These are phyloP conservation scores for Drosophila nr. perissopoda DNA, from an alignment of 2,888 invertebrate species.

Conservation along the genomic window DNA sequence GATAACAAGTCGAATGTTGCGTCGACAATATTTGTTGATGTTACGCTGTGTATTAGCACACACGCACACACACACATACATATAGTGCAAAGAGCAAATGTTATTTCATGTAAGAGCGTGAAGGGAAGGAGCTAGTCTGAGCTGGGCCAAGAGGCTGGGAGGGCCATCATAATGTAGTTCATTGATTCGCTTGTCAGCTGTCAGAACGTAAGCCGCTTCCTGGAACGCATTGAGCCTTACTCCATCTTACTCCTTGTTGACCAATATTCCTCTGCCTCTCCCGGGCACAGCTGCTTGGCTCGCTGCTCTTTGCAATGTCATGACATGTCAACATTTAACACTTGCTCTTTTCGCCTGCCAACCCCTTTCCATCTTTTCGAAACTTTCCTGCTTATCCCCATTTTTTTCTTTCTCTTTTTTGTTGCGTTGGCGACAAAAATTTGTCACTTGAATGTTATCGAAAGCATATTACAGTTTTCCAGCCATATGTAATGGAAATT, in stretches of 20 bases:
- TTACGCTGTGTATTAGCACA: conserved; percentile 57
- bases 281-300: conserved; percentile 48
- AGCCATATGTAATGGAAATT: conserved; percentile 22
- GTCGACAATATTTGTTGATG: conserved; percentile 76
- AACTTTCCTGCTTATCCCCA: conserved; percentile 47
- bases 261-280: conserved; percentile 44
- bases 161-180: conserved; percentile 72
- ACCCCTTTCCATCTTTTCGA: conserved; percentile 25
- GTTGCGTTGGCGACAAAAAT: conserved; percentile 58
- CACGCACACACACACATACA: conserved; percentile 31
- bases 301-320: conserved; percentile 72
- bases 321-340: conserved; percentile 80
- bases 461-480: conserved; percentile 66
- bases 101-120: conserved; percentile 50
- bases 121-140: conserved; percentile 7
- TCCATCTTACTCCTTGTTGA: conserved; percentile 46
- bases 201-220: conserved; percentile 75
- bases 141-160: conserved; percentile 35
- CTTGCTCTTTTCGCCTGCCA: conserved; percentile 70
- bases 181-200: conserved; percentile 79
- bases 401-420: conserved; percentile 20
- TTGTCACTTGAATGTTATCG: conserved; percentile 76
- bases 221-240: conserved; percentile 45
- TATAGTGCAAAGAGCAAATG: conserved; percentile 41
- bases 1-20: conserved; percentile 79